Conservation (phyloP, 2,888 invertebrate species). For the Furcula furcula region DNA sequence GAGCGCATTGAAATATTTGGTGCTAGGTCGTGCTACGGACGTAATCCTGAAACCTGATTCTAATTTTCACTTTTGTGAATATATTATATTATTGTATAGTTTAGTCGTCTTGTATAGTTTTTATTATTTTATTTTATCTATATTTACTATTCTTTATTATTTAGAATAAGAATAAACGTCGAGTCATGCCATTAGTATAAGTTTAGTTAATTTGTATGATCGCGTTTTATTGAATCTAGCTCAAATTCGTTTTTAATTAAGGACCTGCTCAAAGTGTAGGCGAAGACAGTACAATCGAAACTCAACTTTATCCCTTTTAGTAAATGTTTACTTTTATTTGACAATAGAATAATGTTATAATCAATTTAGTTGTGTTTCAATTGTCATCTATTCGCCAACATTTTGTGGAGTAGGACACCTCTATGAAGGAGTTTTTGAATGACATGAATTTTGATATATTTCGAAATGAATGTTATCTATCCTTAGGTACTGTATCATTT, state of each 20-base stretch:
- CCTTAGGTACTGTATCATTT: constrained; percentile 20
- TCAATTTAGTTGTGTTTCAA: too few relatives aligned
- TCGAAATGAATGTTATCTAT: constrained; percentile 23
- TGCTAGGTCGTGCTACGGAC: constrained; percentile 78
- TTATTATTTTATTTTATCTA: constrained; percentile 47
- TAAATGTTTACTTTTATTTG: too few relatives aligned
- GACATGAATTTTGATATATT: constrained; percentile 22
- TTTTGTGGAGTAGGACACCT: too few relatives aligned
- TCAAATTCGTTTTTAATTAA: constrained; percentile 22
- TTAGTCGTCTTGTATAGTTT: constrained; percentile 73
- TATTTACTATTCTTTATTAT: constrained; percentile 40
- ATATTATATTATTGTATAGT: constrained; percentile 48
- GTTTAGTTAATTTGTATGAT: constrained; percentile 39
- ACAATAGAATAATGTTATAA: constrained; percentile 1
- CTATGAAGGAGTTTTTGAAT: constrained; percentile 8
- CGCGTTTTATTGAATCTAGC: constrained; percentile 24
- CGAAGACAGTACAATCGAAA: too few relatives aligned
- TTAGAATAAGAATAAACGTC: constrained; percentile 61
- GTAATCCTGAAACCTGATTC: constrained; percentile 67
- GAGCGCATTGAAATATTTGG: constrained; percentile 54
- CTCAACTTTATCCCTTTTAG: too few relatives aligned
- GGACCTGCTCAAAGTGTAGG: too few relatives aligned
- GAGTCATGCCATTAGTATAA: constrained; percentile 79
- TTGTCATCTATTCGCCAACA: too few relatives aligned
- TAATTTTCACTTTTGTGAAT: constrained; percentile 66